phyloP scores from a whole-genome alignment of 2,797 vertebrate species.

The Sorex maritimensis region DNA sequence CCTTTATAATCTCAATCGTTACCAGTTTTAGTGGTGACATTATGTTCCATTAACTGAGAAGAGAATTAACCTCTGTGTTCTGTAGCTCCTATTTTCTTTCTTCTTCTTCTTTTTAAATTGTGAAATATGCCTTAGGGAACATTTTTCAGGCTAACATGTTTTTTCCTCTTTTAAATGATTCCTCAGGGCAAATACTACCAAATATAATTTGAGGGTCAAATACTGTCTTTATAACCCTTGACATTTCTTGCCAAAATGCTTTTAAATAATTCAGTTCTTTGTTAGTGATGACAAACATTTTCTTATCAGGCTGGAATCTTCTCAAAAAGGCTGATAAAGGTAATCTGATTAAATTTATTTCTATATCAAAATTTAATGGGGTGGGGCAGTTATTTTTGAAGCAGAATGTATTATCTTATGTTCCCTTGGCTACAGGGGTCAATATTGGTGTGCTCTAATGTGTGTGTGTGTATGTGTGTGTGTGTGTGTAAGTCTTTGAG shows the following conservation, averaged over 20 bases:
- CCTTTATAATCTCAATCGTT: background rate
- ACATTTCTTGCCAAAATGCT: background rate
- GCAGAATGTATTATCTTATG: too few species aligned
- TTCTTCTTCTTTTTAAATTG: slow-evolving; percentile 46
- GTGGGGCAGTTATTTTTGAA: background rate
- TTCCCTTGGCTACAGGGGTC: background rate
- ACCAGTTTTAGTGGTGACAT: background rate
- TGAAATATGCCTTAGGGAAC: background rate
- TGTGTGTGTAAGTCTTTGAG: too few species aligned
- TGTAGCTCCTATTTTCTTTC: background rate
- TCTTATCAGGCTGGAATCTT: background rate
- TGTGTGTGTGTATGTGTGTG: too few species aligned
- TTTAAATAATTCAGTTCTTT: background rate
- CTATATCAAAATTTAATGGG: background rate
- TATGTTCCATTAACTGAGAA: slow-evolving; percentile 18
- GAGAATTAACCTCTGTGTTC: background rate
- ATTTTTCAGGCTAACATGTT: background rate
- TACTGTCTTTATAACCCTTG: background rate
- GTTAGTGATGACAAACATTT: slow-evolving; percentile 45
- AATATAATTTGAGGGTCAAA: slow-evolving; percentile 2
- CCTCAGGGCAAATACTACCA: slow-evolving; percentile 1
- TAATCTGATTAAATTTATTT: background rate
- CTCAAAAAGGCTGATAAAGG: background rate
- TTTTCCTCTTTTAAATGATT: slow-evolving; percentile 42
- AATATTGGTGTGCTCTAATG: background rate